Conservation (phyloP, 2,113 vertebrate species). For the Calidris pugnax region DNA sequence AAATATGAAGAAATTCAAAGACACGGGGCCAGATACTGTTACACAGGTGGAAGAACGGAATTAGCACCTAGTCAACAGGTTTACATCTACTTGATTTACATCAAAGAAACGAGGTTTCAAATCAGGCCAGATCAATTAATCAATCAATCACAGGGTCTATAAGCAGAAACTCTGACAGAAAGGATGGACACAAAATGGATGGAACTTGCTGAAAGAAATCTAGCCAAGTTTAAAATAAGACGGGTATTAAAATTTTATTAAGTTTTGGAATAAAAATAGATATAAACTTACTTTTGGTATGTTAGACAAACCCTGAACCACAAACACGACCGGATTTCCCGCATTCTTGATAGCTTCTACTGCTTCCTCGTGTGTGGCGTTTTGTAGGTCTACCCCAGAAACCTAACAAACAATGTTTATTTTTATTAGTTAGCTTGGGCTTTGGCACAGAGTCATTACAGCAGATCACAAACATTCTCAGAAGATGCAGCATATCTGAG, state of each 20-base stretch:
- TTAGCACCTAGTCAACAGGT: not conserved
- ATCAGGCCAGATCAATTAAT: not conserved
- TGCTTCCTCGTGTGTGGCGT: constrained; percentile 89
- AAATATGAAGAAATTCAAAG: not conserved
- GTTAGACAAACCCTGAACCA: constrained; percentile 88
- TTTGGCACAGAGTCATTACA: not conserved
- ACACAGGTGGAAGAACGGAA: not conserved
- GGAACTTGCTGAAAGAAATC: not conserved
- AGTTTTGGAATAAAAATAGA: not conserved
- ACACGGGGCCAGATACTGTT: not conserved
- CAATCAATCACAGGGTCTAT: not conserved
- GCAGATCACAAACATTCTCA: not conserved
- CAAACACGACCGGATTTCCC: constrained; percentile 87
- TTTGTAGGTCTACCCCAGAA: constrained; percentile 86
- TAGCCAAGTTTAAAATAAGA: not conserved
- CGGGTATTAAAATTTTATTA: not conserved
- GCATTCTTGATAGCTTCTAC: constrained; percentile 90
- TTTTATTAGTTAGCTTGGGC: not conserved
- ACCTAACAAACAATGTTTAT: constrained; percentile 76
- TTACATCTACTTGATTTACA: not conserved
- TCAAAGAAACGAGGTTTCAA: not conserved
- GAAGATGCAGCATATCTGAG: not conserved
- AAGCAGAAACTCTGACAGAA: not conserved
- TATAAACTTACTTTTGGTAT: constrained; percentile 83
- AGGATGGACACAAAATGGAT: not conserved